Conservation (phyloP, 2,888 invertebrate species). For the Eilema sororculum region DNA sequence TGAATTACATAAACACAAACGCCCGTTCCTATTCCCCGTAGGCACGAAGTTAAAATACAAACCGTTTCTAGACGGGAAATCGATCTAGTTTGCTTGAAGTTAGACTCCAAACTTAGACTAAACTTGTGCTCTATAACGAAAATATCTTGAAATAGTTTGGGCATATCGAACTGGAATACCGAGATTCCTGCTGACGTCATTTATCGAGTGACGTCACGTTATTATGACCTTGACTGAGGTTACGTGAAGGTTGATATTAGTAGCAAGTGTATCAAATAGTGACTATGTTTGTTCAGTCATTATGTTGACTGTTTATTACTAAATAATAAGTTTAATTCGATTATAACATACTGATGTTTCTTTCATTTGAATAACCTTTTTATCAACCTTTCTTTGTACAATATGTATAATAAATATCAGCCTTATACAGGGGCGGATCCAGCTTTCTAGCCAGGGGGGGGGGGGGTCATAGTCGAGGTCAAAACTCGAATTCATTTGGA, state of each 20-base stretch:
- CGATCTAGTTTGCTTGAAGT: conserved; percentile 16
- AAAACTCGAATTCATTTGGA: no score
- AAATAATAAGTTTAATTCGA: background rate
- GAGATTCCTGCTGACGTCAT: conserved; percentile 53
- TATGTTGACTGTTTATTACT: background rate
- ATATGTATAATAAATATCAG: no score
- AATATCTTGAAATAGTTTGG: conserved; percentile 28
- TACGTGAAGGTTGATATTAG: conserved; percentile 30
- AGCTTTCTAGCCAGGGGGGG: no score
- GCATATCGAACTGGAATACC: conserved; percentile 29
- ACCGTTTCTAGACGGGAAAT: conserved; percentile 6
- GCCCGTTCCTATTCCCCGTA: background rate
- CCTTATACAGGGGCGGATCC: no score
- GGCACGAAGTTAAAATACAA: background rate
- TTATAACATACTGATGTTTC: no score
- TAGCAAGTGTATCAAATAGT: conserved; percentile 15
- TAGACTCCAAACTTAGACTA: conserved; percentile 18
- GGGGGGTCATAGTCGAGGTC: no score
- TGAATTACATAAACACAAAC: background rate
- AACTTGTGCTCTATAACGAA: conserved; percentile 16
- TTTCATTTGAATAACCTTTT: no score
- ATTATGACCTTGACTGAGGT: conserved; percentile 56
- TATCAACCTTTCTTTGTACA: no score
- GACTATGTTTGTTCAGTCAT: conserved; percentile 14
- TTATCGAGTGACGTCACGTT: conserved; percentile 53